These are phyloP conservation scores for Platyrinchus mystaceus DNA, from an alignment of 2,797 vertebrate species.

Conservation along the genomic window DNA sequence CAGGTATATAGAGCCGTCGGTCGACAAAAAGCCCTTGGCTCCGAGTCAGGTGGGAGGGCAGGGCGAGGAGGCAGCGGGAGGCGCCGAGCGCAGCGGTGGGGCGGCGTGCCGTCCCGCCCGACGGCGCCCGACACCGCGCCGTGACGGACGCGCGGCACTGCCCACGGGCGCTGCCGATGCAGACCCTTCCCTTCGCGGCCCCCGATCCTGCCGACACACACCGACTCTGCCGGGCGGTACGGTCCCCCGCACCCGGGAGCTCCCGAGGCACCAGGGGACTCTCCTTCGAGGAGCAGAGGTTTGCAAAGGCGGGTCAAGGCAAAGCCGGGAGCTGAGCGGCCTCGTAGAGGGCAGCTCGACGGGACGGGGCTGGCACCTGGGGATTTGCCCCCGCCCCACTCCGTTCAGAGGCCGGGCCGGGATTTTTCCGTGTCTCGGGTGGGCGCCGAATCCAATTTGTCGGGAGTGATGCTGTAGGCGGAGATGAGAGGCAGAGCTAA, in stretches of 20 bases:
- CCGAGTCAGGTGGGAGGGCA: background rate
- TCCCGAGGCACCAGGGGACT: background rate
- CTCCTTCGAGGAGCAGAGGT: background rate
- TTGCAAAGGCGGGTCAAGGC: background rate
- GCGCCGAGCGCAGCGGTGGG: background rate
- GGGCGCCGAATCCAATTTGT: slow-evolving; percentile 57
- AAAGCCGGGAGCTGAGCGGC: background rate
- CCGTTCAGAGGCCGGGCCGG: background rate
- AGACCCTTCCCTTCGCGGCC: background rate
- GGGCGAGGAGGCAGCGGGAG: background rate
- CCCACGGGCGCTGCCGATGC: background rate
- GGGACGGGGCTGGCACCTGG: background rate
- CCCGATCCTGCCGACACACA: background rate
- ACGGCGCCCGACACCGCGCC: background rate
- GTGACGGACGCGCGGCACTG: background rate
- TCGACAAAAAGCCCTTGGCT: background rate
- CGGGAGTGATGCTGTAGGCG: slow-evolving; percentile 56
- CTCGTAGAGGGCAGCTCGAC: background rate
- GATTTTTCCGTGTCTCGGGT: background rate
- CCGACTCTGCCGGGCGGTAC: background rate
- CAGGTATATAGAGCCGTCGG: background rate
- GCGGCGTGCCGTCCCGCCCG: background rate
- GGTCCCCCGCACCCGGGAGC: background rate
- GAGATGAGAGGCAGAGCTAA: slow-evolving; percentile 61
- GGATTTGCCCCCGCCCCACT: background rate